Base-by-base conservation (phyloP, 1,140 invertebrate genomes). In the Vanessa tameamea region DNA sequence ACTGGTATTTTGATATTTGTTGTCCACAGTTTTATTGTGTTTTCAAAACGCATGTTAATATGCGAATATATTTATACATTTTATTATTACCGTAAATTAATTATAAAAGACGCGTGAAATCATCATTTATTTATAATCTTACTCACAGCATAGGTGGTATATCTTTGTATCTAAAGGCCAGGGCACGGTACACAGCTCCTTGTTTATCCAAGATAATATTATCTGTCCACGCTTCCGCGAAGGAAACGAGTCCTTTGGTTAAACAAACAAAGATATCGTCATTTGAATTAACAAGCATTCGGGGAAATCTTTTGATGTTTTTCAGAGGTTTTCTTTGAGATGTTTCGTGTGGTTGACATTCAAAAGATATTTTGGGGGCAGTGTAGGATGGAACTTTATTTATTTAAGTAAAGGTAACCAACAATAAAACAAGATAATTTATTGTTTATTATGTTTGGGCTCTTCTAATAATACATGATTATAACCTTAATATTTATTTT, bases 241-340 rank as follows among this genome's bases (percentile, higher is more conserved):
- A 69, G 67, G 53, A 68, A 68, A 68, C 31, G 53, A 37, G 57
- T 63, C 57, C 68, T 70, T 48, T 7, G 55, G 67, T 53, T 61
- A 47, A 31, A 70, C 26, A 69, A 61, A 61, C 57, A 72, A 20
- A 37, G 23, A 11, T 61, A 61, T 26, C 64, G 64, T 65, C 50
- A 57, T 48, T 61, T 26, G 7, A 72, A 37, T 55, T 64, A 72
- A 72, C 71, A 50, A 72, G 51, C 47, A 47, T 66, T 72, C 53
- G 55, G 51, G 71, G 64, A 72, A 72, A 53, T 14, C 71, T 31
- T 72, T 72, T 72, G 64, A 72, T 59, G 71, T 66, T 50, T 72
- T 61, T 72, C 64, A 59, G 43, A 55, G 64, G 47, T 66, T 72
- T 66, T 72, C 67, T 69, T 69, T 69, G 13, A 72, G 47, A 37